A percentile compares a stretch with the other conserved stretches of the same genome.
Conservation (phyloP, 2,888 invertebrate species). For the Polymixis flavicincta region DNA sequence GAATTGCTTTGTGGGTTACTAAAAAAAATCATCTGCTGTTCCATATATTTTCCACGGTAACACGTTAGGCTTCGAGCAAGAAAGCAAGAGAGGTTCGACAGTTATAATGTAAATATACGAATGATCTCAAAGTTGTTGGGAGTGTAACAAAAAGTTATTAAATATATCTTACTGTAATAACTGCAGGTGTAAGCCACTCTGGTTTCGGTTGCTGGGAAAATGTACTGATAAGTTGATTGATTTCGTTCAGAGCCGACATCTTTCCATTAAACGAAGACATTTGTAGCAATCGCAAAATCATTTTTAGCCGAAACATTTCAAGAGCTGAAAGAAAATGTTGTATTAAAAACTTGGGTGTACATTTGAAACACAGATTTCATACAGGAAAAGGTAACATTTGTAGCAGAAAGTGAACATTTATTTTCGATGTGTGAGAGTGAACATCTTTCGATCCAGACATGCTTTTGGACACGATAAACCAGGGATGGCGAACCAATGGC, state of each 20-base stretch:
- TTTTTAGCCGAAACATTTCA: conserved; percentile 98
- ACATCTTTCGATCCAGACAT: background rate
- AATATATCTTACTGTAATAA: conserved; percentile 95
- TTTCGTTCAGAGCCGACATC: conserved; percentile 99
- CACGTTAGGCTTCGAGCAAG: no score
- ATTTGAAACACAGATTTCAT: background rate
- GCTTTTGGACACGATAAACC: background rate
- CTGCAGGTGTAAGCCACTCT: conserved; percentile 97
- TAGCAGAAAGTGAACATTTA: background rate
- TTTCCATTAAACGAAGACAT: conserved; percentile 99
- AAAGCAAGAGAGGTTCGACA: background rate
- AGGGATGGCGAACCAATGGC: no score
- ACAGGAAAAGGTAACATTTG: background rate
- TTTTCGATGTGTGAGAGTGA: background rate
- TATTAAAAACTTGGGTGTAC: background rate
- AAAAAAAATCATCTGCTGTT: no score
- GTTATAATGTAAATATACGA: background rate
- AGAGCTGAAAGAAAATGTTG: conserved; percentile 88
- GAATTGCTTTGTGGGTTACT: no score
- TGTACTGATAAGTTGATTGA: conserved; percentile 98
- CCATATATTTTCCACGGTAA: no score
- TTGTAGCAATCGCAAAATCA: conserved; percentile 97
- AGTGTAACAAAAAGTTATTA: background rate
- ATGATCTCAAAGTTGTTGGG: background rate
- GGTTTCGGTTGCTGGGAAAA: conserved; percentile 97